Percentiles rank a stretch among this genome's conserved stretches.
These are phyloP conservation scores for Stegodyphus dumicola DNA, from an alignment of 1,140 invertebrate species.

Conservation along the genomic window DNA sequence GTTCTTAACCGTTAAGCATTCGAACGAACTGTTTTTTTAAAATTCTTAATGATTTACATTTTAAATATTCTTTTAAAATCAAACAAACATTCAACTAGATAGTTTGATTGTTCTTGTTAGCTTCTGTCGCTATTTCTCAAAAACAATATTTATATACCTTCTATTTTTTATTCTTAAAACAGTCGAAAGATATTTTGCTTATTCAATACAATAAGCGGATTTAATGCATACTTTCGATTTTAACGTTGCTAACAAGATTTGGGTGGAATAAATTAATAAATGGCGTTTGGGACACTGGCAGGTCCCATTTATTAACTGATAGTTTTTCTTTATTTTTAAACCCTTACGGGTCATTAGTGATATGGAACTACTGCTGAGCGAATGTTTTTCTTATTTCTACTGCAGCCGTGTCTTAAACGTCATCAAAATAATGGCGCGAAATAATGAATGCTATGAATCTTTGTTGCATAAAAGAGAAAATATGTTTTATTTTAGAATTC, in stretches of 20 bases:
- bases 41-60: slow-evolving; percentile 53
- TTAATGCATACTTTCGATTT: slow-evolving; percentile 45
- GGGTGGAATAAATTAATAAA: slow-evolving; percentile 55
- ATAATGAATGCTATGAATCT: too few relatives aligned
- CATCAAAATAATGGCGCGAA: too few relatives aligned
- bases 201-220: slow-evolving; percentile 50
- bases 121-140: slow-evolving; percentile 43
- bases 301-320: not conserved
- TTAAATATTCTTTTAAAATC: slow-evolving; percentile 51
- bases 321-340: too few relatives aligned
- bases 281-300: slow-evolving; percentile 29
- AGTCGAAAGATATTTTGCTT: slow-evolving; percentile 32
- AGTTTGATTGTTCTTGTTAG: slow-evolving; percentile 61
- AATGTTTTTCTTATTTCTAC: too few relatives aligned
- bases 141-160: slow-evolving; percentile 41
- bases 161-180: slow-evolving; percentile 23
- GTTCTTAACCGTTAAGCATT: slow-evolving; percentile 60
- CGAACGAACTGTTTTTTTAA: slow-evolving; percentile 52
- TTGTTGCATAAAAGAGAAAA: too few relatives aligned
- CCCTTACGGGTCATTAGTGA: too few relatives aligned
- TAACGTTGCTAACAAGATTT: slow-evolving; percentile 54
- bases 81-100: slow-evolving; percentile 58
- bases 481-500: too few relatives aligned
- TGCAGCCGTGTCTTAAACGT: too few relatives aligned
- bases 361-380: too few relatives aligned